These are phyloP conservation scores for Dunckerocampus dactyliophorus DNA, from an alignment of 2,113 vertebrate species.

Conservation along the genomic window DNA sequence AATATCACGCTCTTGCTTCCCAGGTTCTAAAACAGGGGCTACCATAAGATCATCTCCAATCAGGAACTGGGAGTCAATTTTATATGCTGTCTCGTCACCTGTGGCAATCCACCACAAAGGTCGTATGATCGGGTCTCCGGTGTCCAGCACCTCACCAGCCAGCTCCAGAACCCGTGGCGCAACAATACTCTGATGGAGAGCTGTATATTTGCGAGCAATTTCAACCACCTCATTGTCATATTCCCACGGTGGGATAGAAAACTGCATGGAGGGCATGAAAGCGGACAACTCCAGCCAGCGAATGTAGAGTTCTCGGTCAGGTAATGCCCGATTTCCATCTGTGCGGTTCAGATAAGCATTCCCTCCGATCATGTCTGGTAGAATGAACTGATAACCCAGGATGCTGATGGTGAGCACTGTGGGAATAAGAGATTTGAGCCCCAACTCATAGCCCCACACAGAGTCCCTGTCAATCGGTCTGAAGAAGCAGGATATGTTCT, in stretches of 20 bases:
- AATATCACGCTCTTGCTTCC: conserved; percentile 91
- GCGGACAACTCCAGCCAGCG: conserved; percentile 94
- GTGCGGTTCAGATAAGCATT: conserved; percentile 79
- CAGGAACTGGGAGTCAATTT: conserved; percentile 93
- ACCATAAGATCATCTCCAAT: conserved; percentile 97
- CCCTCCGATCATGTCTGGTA: conserved; percentile 87
- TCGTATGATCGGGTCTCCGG: conserved; percentile 91
- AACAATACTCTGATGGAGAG: conserved; percentile 85
- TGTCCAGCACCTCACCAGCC: conserved; percentile 84
- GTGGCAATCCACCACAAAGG: conserved; percentile 98
- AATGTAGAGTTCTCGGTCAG: conserved; percentile 90
- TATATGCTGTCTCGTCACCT: conserved; percentile 81
- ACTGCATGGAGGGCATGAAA: conserved; percentile 99
- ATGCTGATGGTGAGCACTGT: conserved; percentile 92
- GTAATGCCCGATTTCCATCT: conserved; percentile 63
- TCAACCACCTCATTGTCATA: conserved; percentile 88
- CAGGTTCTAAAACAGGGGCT: conserved; percentile 89
- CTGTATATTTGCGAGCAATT: conserved; percentile 87
- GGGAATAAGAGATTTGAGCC: conserved; percentile 91
- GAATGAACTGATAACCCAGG: conserved; percentile 88
- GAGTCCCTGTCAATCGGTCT: conserved; percentile 90
- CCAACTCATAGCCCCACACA: conserved; percentile 89
- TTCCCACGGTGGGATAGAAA: conserved; percentile 91
- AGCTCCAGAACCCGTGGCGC: conserved; percentile 88
- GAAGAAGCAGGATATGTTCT: conserved; percentile 93